A percentile compares a stretch with the other conserved stretches of the same genome.
phyloP scores from a whole-genome alignment of 1,140 invertebrate species.

The Drosophila murphyi region DNA sequence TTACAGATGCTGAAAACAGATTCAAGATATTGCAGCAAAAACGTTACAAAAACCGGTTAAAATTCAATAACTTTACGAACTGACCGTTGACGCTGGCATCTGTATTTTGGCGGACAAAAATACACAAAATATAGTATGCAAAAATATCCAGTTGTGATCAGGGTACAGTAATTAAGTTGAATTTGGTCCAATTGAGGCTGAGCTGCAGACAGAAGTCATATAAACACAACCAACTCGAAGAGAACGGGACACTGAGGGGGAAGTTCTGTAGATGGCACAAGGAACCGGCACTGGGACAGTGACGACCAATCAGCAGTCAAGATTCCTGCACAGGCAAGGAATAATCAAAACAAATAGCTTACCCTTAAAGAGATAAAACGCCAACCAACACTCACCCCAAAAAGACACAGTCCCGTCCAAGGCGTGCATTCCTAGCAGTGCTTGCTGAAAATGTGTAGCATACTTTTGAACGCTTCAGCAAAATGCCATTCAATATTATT shows the following conservation, averaged over 20 bases:
- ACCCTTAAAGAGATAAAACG: constrained; percentile 35
- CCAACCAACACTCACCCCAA: constrained; percentile 33
- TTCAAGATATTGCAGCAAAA: not conserved
- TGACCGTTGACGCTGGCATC: constrained; percentile 28
- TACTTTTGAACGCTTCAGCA: constrained; percentile 21
- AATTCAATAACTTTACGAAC: constrained; percentile 24
- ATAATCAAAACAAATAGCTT: constrained; percentile 33
- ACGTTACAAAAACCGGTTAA: constrained; percentile 51
- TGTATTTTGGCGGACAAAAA: constrained; percentile 44
- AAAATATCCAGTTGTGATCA: constrained; percentile 58
- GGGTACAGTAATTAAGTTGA: constrained; percentile 66
- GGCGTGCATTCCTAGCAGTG: not conserved
- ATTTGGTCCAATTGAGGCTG: constrained; percentile 38
- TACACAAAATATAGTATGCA: constrained; percentile 30
- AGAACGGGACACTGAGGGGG: constrained; percentile 22
- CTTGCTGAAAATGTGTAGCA: constrained; percentile 19
- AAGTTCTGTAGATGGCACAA: constrained; percentile 17
- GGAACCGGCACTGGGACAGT: constrained; percentile 34
- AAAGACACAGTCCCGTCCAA: constrained; percentile 5
- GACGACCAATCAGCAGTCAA: constrained; percentile 41
- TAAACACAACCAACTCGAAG: constrained; percentile 9
- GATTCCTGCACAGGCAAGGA: constrained; percentile 13
- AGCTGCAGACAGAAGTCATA: constrained; percentile 70
- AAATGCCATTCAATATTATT: not conserved
- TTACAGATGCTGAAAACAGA: constrained; percentile 10